phyloP scores from a whole-genome alignment of 2,888 invertebrate species.

The Chloroclystis v-ata region DNA sequence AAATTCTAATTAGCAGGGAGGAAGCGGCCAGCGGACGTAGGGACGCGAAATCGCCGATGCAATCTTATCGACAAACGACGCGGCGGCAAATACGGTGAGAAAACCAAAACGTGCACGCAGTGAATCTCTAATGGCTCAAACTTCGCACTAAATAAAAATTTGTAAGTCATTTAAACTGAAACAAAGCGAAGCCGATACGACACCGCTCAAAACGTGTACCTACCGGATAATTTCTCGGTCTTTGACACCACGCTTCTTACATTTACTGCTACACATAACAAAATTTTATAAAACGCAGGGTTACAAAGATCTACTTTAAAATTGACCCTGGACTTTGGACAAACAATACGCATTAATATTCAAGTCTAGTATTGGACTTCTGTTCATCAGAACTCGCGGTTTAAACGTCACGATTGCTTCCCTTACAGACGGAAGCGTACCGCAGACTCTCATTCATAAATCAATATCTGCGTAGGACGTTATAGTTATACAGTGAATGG shows the following conservation, averaged over 20 bases:
- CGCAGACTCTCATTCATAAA: constrained; percentile 44
- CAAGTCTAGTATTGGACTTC: constrained; percentile 15
- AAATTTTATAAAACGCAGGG: background rate
- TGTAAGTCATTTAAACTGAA: constrained; percentile 9
- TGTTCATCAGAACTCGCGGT: constrained; percentile 20
- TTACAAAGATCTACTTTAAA: constrained; percentile 5
- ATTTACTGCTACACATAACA: background rate
- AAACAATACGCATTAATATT: constrained; percentile 24
- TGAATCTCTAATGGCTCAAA: constrained; percentile 57
- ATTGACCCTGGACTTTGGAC: background rate
- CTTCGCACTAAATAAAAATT: constrained; percentile 34
- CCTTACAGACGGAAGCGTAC: constrained; percentile 29
- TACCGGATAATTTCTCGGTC: constrained; percentile 13
- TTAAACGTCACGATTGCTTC: constrained; percentile 26
- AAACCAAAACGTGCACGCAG: constrained; percentile 55
- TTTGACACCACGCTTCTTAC: constrained; percentile 10
- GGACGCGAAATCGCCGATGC: constrained; percentile 60
- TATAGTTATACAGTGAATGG: constrained; percentile 40
- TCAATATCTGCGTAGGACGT: constrained; percentile 50
- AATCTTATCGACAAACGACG: constrained; percentile 52
- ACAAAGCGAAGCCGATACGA: constrained; percentile 18
- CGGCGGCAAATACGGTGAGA: constrained; percentile 50
- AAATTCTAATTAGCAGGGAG: constrained; percentile 70
- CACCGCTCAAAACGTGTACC: constrained; percentile 1
- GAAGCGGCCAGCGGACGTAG: constrained; percentile 56